A percentile compares a stretch with the other conserved stretches of the same genome.
phyloP scores from a whole-genome alignment of 2,888 invertebrate species.

The Sthenelais limicola region DNA sequence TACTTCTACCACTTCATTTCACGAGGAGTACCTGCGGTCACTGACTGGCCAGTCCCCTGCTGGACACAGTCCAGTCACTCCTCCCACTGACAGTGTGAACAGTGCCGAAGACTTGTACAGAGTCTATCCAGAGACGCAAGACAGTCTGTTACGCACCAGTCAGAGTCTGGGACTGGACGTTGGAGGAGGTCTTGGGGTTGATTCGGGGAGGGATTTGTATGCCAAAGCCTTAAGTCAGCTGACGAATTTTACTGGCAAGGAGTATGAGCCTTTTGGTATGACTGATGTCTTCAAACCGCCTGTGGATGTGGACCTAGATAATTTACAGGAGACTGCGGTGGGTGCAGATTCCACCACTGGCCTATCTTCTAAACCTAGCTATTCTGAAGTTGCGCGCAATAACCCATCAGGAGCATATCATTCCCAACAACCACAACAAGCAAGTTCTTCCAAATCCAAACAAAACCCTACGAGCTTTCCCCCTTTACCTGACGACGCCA shows the following conservation, averaged over 20 bases:
- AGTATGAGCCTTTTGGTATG: conserved; percentile 59
- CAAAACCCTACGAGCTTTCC: no score
- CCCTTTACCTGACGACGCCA: conserved; percentile 8
- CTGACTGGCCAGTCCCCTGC: neutral
- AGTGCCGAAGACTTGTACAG: no score
- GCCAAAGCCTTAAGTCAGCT: conserved; percentile 26
- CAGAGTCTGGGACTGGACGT: neutral
- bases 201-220: conserved; percentile 16
- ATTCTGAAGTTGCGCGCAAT: conserved; percentile 65
- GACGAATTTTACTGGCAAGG: conserved; percentile 3
- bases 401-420: conserved; percentile 1
- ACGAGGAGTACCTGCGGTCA: neutral
- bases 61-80: neutral
- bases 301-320: conserved; percentile 29
- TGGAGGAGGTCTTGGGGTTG: neutral
- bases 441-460: conserved; percentile 19
- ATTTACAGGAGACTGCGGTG: neutral
- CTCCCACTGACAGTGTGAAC: no score
- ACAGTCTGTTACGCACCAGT: neutral
- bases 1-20: neutral
- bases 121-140: neutral
- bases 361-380: conserved; percentile 55
- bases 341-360: neutral
- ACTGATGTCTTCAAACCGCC: conserved; percentile 48
- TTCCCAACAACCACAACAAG: no score